A percentile compares a stretch with the other conserved stretches of the same genome.
Conservation (phyloP, 2,797 vertebrate genomes). For the Sebastolobus altivelis region DNA sequence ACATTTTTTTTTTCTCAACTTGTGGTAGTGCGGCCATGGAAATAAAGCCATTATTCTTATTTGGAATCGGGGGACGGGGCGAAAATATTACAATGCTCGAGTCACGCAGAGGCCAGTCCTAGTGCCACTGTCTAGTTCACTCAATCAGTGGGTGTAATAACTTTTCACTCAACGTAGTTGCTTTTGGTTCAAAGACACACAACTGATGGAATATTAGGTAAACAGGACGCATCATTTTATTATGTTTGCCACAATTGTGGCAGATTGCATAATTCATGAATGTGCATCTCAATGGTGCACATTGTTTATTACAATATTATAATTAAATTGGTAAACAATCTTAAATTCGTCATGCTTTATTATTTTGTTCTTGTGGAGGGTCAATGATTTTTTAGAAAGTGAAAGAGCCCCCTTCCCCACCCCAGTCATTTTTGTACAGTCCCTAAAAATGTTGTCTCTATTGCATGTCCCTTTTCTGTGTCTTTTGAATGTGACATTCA, state of each 20-base stretch:
- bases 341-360: not conserved
- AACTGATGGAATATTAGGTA: not conserved
- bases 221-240: not conserved
- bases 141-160: not conserved
- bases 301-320: not conserved
- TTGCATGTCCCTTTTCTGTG: not conserved
- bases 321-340: not conserved
- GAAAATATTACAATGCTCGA: not conserved
- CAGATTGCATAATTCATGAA: too few species aligned
- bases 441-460: not conserved
- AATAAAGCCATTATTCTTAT: too few species aligned
- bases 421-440: not conserved
- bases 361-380: not conserved
- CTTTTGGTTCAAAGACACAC: not conserved
- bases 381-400: not conserved
- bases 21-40: too few species aligned
- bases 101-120: not conserved
- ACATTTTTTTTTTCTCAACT: too few species aligned
- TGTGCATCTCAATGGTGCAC: not conserved
- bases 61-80: too few species aligned
- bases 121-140: not conserved
- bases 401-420: too few species aligned
- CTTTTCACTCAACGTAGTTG: not conserved
- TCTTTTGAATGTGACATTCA: conserved; percentile 15
- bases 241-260: not conserved